Percentiles rank a stretch among this genome's conserved stretches.
Conservation (phyloP, 1,140 invertebrate species). For the Tyrophagus putrescentiae region DNA sequence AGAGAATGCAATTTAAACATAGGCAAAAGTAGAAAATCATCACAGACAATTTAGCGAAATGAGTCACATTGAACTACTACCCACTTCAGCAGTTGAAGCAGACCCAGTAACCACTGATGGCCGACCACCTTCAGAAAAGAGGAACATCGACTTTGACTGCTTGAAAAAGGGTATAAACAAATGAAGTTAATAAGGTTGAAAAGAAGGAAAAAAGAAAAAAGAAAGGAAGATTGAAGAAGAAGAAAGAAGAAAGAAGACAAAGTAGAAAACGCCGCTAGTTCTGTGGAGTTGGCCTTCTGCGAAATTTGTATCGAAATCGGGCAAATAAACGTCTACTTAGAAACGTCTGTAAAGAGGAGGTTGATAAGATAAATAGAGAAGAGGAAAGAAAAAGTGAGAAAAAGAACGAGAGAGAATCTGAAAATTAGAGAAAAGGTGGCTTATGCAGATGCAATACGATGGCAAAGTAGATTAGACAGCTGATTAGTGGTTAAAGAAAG, state of each 20-base stretch:
- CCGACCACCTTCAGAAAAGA: too few species aligned
- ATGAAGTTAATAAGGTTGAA: too few species aligned
- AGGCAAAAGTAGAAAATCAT: not conserved
- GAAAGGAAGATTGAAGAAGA: not conserved
- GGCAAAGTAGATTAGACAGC: too few species aligned
- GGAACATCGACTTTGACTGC: too few species aligned
- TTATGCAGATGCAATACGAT: too few species aligned
- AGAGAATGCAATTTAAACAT: not conserved
- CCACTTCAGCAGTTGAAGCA: too few species aligned
- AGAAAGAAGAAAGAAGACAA: constrained; percentile 1
- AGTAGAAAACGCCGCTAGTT: not conserved
- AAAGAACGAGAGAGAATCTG: not conserved
- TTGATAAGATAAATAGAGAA: not conserved
- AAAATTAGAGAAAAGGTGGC: too few species aligned
- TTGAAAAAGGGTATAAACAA: too few species aligned
- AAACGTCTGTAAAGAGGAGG: not conserved
- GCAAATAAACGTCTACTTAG: constrained; percentile 7
- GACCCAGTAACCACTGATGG: too few species aligned
- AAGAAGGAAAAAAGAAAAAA: not conserved
- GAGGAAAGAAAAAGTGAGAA: not conserved
- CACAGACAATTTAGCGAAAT: constrained; percentile 8
- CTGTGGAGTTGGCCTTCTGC: not conserved
- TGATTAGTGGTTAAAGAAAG: not conserved
- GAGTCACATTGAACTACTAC: too few species aligned
- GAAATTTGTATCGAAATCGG: constrained; percentile 8